Percentiles rank a stretch among this genome's conserved stretches.
phyloP scores from a whole-genome alignment of 1,140 invertebrate species.

The Cotesia typhae region DNA sequence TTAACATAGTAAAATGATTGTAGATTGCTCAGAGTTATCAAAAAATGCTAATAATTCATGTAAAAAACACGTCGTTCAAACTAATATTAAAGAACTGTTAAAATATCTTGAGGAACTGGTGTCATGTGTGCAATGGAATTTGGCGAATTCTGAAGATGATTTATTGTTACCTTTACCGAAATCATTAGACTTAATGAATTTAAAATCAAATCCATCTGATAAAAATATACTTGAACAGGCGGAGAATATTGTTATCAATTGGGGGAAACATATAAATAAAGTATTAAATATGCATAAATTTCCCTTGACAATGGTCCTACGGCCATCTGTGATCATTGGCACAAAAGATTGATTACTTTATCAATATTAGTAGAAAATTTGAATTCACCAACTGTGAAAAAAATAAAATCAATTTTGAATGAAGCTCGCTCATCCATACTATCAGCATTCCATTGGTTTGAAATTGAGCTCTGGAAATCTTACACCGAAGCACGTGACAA shows the following conservation, averaged over 20 bases:
- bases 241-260: conserved; percentile 71
- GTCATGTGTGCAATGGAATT: conserved; percentile 62
- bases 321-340: conserved; percentile 85
- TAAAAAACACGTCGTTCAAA: conserved; percentile 33
- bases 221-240: conserved; percentile 67
- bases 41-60: conserved; percentile 15
- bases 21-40: too few relatives aligned
- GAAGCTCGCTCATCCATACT: conserved; percentile 63
- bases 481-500: conserved; percentile 86
- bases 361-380: conserved; percentile 83
- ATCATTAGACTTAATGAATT: conserved; percentile 64
- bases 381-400: conserved; percentile 73
- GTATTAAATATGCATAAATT: conserved; percentile 58
- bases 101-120: conserved; percentile 55
- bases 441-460: conserved; percentile 65
- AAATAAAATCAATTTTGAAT: conserved; percentile 71
- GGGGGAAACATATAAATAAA: conserved; percentile 75
- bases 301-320: conserved; percentile 78
- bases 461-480: conserved; percentile 72
- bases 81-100: conserved; percentile 52
- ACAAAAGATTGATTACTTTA: conserved; percentile 77
- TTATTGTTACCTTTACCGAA: conserved; percentile 72
- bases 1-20: too few relatives aligned
- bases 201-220: conserved; percentile 60
- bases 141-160: conserved; percentile 74